Conservation (phyloP, 2,797 vertebrate genomes). For the Hippoglossus hippoglossus region DNA sequence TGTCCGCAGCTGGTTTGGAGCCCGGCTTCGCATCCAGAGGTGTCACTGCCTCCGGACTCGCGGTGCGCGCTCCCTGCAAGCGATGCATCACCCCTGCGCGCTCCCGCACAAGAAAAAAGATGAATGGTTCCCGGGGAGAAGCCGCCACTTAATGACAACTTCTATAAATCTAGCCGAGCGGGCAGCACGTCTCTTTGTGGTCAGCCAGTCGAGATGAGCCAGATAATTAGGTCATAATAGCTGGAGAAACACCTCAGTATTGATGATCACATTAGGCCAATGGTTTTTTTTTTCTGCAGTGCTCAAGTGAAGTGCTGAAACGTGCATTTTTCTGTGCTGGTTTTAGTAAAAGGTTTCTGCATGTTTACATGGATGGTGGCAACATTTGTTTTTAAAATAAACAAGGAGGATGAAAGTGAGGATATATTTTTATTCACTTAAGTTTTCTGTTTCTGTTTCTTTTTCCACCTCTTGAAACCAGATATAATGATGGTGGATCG, state of each 20-base stretch:
- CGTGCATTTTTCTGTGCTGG: slow-evolving; percentile 12
- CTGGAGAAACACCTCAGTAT: slow-evolving; percentile 77
- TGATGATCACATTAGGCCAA: slow-evolving; percentile 81
- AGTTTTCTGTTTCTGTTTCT: not conserved
- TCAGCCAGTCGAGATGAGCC: slow-evolving; percentile 83
- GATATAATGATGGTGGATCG: too few relatives aligned
- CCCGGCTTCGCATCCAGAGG: not conserved
- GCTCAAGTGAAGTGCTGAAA: slow-evolving; percentile 42
- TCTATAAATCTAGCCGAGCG: slow-evolving; percentile 78
- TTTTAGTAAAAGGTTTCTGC: too few relatives aligned
- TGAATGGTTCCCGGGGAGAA: slow-evolving; percentile 60
- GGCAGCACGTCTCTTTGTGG: slow-evolving; percentile 77
- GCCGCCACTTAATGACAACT: slow-evolving; percentile 80
- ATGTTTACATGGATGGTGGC: too few relatives aligned
- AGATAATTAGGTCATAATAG: slow-evolving; percentile 85
- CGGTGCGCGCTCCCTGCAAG: slow-evolving; percentile 50
- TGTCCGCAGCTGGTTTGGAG: too few relatives aligned
- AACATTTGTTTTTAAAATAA: too few relatives aligned
- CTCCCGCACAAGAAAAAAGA: slow-evolving; percentile 49
- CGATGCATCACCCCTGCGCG: slow-evolving; percentile 42
- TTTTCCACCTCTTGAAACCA: too few relatives aligned
- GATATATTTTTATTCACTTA: not conserved
- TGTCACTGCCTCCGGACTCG: slow-evolving; percentile 2
- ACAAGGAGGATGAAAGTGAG: too few relatives aligned
- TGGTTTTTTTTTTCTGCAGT: slow-evolving; percentile 26